Conservation (phyloP, 2,113 vertebrate species). For the Polypterus bichir region DNA sequence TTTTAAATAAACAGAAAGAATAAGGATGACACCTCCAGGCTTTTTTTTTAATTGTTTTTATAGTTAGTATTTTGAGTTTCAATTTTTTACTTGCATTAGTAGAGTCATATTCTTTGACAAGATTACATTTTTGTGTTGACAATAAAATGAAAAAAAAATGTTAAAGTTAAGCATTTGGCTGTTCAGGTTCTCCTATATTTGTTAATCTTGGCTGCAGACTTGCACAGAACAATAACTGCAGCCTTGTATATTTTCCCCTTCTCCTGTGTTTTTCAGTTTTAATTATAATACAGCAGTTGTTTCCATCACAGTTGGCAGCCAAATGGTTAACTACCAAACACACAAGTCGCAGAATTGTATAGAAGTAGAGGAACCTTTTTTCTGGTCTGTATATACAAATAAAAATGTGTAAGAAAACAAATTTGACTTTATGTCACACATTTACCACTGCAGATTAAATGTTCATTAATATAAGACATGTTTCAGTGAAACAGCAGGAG, state of each 20-base stretch:
- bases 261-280: no score
- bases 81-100: constrained; percentile 64
- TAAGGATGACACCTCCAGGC: constrained; percentile 23
- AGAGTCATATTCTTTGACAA: constrained; percentile 40
- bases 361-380: constrained; percentile 57
- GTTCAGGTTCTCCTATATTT: no score
- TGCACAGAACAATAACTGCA: no score
- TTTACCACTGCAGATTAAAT: no score
- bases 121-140: constrained; percentile 52
- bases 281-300: no score
- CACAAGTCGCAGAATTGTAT: constrained; percentile 56
- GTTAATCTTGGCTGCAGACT: no score
- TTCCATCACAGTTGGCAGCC: constrained; percentile 28
- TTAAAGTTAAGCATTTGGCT: constrained; percentile 18
- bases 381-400: constrained; percentile 64
- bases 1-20: constrained; percentile 81
- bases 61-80: constrained; percentile 59
- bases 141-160: constrained; percentile 25
- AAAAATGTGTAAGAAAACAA: constrained; percentile 22
- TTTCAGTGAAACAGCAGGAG: no score
- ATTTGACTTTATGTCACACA: no score
- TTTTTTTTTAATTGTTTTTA: constrained; percentile 57
- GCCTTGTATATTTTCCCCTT: no score
- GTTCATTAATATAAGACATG: no score
- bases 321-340: constrained; percentile 47